phyloP scores from a whole-genome alignment of 2,888 invertebrate genomes.

The Tryphoninae sp. region DNA sequence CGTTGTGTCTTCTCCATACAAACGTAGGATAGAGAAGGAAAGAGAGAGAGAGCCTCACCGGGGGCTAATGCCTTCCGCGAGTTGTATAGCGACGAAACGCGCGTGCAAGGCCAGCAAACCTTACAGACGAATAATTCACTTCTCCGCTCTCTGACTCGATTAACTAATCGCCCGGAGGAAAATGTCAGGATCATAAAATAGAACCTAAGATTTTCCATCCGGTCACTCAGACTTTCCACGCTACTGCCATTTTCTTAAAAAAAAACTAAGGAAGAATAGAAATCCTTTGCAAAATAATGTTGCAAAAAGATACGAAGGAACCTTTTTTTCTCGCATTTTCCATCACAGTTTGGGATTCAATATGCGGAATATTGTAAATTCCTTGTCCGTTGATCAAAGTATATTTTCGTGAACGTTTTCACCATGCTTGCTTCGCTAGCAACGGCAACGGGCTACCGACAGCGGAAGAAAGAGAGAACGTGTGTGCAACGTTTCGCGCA shows the following conservation, averaged over 20 bases:
- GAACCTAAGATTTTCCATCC: not conserved
- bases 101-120: constrained; percentile 73
- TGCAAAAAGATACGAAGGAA: too few relatives aligned
- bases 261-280: too few relatives aligned
- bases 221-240: not conserved
- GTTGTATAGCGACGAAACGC: constrained; percentile 53
- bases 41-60: constrained; percentile 42
- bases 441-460: too few relatives aligned
- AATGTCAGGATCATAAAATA: not conserved
- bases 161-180: constrained; percentile 66
- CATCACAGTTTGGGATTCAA: too few relatives aligned
- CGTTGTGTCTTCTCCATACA: constrained; percentile 27
- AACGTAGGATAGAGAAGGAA: constrained; percentile 37
- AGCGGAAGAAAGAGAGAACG: too few relatives aligned
- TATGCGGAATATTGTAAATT: not conserved
- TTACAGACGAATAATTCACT: constrained; percentile 66
- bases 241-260: too few relatives aligned
- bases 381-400: not conserved
- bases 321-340: too few relatives aligned
- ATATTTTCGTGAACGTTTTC: not conserved
- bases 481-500: constrained; percentile 3
- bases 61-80: constrained; percentile 74
- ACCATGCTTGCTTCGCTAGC: not conserved
- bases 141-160: constrained; percentile 67
- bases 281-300: too few relatives aligned